Conservation (phyloP, 2,113 vertebrate species). For the Anhinga anhinga region DNA sequence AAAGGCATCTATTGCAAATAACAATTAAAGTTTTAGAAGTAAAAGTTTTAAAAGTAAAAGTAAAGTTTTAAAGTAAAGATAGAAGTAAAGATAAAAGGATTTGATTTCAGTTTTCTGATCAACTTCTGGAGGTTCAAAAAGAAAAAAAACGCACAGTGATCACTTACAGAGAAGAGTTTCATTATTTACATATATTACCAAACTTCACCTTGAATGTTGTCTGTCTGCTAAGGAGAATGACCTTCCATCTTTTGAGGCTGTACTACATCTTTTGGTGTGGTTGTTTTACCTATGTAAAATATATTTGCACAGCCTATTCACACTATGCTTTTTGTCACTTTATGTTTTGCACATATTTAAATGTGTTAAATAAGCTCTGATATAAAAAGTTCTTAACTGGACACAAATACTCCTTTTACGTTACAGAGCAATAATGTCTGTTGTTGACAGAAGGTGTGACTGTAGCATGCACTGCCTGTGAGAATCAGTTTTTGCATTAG, state of each 20-base stretch:
- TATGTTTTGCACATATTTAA: constrained; percentile 8
- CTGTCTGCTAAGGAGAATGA: background rate
- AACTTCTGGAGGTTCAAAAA: background rate
- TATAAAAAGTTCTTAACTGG: background rate
- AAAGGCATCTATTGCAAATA: background rate
- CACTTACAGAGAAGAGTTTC: background rate
- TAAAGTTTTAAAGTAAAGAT: too few species aligned
- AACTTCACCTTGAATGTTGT: background rate
- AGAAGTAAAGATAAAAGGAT: background rate
- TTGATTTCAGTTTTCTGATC: background rate
- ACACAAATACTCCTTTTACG: constrained; percentile 16
- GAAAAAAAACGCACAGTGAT: background rate
- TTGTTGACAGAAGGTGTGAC: background rate
- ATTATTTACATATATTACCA: background rate
- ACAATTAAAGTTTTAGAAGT: background rate
- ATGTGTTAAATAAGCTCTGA: constrained; percentile 21
- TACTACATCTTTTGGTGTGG: background rate
- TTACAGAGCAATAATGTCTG: background rate
- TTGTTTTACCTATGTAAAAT: background rate
- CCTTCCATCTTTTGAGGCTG: background rate
- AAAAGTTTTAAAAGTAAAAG: too few species aligned
- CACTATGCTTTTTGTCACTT: background rate
- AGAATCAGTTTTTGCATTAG: constrained; percentile 3
- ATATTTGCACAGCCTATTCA: background rate
- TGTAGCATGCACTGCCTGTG: background rate